Percentiles rank a stretch among this genome's conserved stretches.
Evolutionary conservation across 2,888 invertebrate species (phyloP).

Genomic region (Tenthredo mesomela): DNA sequence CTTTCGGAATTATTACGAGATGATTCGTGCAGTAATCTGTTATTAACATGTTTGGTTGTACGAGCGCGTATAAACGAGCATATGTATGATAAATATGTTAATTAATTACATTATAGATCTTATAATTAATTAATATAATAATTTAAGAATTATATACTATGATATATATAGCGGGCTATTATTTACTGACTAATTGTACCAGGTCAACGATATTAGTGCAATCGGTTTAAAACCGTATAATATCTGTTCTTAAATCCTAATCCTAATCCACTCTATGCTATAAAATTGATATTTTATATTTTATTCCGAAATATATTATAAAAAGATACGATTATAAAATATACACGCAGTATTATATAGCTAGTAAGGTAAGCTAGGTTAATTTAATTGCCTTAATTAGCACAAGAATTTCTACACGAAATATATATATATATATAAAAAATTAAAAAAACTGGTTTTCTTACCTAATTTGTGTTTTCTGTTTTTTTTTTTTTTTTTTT

Average conservation of each 20-base stretch:
- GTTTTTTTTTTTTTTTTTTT: neutral
- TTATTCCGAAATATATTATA: no score
- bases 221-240: no score
- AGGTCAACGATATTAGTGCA: no score
- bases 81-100: neutral
- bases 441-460: neutral
- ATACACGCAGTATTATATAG: no score
- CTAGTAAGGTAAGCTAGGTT: neutral
- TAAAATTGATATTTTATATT: no score
- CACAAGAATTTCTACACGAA: neutral
- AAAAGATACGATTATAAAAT: no score
- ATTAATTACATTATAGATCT: conserved; percentile 7
- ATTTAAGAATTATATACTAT: neutral
- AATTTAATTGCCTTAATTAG: conserved; percentile 23
- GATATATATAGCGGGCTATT: neutral
- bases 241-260: no score
- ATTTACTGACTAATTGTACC: neutral
- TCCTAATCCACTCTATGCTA: no score
- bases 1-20: no score
- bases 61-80: neutral
- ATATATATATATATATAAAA: no score
- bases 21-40: no score
- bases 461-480: neutral
- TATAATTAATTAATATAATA: neutral
- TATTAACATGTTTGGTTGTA: conserved; percentile 26